Conservation (phyloP, 2,113 vertebrate species). For the Pimephales promelas region DNA sequence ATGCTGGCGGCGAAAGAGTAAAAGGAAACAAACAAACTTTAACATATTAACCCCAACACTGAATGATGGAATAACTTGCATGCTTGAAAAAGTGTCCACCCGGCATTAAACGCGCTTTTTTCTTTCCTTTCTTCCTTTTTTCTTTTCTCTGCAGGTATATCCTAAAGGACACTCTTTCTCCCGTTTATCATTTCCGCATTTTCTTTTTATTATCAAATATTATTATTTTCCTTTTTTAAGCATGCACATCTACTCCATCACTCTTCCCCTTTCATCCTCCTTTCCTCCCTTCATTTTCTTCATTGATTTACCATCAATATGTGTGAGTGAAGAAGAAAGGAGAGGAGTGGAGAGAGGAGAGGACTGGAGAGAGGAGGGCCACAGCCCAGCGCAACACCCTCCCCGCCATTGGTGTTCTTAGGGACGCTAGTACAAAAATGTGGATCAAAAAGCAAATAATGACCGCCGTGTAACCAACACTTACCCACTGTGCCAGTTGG, state of each 20-base stretch:
- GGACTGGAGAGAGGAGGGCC: constrained; percentile 58
- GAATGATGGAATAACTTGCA: constrained; percentile 56
- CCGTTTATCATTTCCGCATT: constrained; percentile 55
- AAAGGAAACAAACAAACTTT: too few relatives aligned
- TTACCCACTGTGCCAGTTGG: not conserved
- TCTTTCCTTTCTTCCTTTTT: constrained; percentile 60
- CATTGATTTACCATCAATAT: constrained; percentile 74
- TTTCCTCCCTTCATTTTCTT: constrained; percentile 55
- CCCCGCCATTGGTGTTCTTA: constrained; percentile 30
- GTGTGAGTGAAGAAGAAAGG: constrained; percentile 66
- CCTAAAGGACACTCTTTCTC: constrained; percentile 71
- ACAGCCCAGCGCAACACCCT: constrained; percentile 55
- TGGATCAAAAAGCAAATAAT: not conserved
- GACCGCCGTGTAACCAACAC: constrained; percentile 1
- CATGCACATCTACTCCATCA: constrained; percentile 63
- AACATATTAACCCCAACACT: not conserved
- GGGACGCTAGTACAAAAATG: constrained; percentile 35
- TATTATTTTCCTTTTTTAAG: constrained; percentile 54
- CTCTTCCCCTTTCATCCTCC: constrained; percentile 49
- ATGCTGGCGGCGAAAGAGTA: too few relatives aligned
- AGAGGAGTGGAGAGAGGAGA: constrained; percentile 65
- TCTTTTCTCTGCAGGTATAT: constrained; percentile 71
- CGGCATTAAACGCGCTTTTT: constrained; percentile 64
- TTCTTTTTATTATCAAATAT: constrained; percentile 45
- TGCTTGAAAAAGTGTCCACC: constrained; percentile 51